Evolutionary conservation across 2,888 invertebrate species (phyloP).

Genomic region (Dorcus hopei): DNA sequence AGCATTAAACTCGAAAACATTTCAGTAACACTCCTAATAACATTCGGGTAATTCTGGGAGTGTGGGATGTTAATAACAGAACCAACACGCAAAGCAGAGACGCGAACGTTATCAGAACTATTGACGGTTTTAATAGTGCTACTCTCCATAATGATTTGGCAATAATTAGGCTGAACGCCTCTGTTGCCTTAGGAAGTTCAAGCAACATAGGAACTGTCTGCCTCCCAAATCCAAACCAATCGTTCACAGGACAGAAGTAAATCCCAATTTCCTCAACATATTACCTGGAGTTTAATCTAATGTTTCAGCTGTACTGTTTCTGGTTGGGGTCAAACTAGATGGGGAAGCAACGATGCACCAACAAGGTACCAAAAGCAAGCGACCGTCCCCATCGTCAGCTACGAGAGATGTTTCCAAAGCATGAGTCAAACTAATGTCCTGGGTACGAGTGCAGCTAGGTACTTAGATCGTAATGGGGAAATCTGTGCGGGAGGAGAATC

Average conservation of each 20-base stretch:
- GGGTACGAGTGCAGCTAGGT: slow-evolving; percentile 33
- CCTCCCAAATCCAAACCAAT: slow-evolving; percentile 51
- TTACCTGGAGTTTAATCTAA: too few species aligned
- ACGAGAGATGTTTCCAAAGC: slow-evolving; percentile 45
- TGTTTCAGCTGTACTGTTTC: slow-evolving; percentile 59
- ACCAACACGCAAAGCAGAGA: background rate
- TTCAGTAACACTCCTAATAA: background rate
- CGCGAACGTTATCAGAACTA: too few species aligned
- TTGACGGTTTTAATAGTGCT: too few species aligned
- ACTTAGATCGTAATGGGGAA: slow-evolving; percentile 37
- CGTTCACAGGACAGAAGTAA: slow-evolving; percentile 22
- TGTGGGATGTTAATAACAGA: background rate
- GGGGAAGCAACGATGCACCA: slow-evolving; percentile 45
- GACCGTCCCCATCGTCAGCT: slow-evolving; percentile 65
- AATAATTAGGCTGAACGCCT: too few species aligned
- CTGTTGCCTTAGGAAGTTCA: too few species aligned
- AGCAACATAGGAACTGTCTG: slow-evolving; percentile 58
- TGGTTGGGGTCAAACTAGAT: slow-evolving; percentile 88
- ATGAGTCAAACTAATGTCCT: slow-evolving; percentile 28
- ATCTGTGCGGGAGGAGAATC: slow-evolving; percentile 41
- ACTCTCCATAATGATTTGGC: too few species aligned
- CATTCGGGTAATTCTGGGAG: background rate
- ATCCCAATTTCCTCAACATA: too few species aligned
- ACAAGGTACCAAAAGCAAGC: slow-evolving; percentile 59
- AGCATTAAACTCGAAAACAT: too few species aligned